Percentiles rank a stretch among this genome's conserved stretches.
phyloP scores from a whole-genome alignment of 2,888 invertebrate species.

The Gastracanthus pulcherrimus region DNA sequence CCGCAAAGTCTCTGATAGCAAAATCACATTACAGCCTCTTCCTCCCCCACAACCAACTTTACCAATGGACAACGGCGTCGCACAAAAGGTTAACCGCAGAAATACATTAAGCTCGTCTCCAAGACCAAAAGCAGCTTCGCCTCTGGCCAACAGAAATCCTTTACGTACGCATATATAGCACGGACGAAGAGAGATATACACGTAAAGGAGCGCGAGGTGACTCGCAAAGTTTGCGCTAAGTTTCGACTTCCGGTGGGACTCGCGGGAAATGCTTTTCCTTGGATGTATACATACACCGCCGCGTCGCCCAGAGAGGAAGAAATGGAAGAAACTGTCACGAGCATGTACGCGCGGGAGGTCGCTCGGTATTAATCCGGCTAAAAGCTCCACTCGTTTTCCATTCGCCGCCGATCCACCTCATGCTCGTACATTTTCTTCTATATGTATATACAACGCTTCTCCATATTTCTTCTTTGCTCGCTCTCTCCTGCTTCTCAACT shows the following conservation, averaged over 20 bases:
- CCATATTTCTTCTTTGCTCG: not conserved
- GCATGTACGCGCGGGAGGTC: slow-evolving; percentile 59
- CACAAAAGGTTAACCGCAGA: too few species aligned
- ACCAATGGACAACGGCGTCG: too few species aligned
- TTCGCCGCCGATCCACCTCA: slow-evolving; percentile 8
- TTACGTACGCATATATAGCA: not conserved
- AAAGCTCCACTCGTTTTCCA: slow-evolving; percentile 65
- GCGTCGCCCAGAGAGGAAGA: not conserved
- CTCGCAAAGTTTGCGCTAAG: slow-evolving; percentile 44
- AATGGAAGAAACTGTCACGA: slow-evolving; percentile 60
- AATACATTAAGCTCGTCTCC: too few species aligned
- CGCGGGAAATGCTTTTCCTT: slow-evolving; percentile 26
- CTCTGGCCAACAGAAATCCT: slow-evolving; percentile 26
- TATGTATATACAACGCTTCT: not conserved
- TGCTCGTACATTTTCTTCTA: slow-evolving; percentile 20
- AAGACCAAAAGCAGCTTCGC: too few species aligned
- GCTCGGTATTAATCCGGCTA: slow-evolving; percentile 71
- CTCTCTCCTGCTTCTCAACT: too few species aligned
- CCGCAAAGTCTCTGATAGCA: too few species aligned
- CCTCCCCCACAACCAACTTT: too few species aligned
- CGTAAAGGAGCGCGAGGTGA: slow-evolving; percentile 45
- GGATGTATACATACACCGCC: not conserved
- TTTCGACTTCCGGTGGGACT: slow-evolving; percentile 43
- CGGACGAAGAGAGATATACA: not conserved
- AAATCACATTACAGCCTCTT: too few species aligned